Evolutionary conservation across 2,797 vertebrate species (phyloP), one percentile per base, ranked within the genome.

Genomic region (Etheostoma nigrum): DNA sequence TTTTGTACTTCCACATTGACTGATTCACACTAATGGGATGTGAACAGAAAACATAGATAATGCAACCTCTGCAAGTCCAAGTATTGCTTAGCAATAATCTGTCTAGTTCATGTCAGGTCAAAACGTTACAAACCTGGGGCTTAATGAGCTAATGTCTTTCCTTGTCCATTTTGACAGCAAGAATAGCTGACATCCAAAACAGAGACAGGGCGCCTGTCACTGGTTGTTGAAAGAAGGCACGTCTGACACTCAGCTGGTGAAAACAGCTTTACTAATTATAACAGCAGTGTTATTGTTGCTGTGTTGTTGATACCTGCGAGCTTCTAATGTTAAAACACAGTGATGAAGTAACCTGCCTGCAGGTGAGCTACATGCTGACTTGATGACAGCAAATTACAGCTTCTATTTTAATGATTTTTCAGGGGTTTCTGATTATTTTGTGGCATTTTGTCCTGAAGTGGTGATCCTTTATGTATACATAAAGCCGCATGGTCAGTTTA

Each of bases 191-290:
- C 15, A 6, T 48, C 49, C 13, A 27, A 65, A 30, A n/a, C 14
- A 42, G 49, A 48, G 42, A 57, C 21, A 2, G 15, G 19, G 13
- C 5, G 12, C 64, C 30, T 33, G 53, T 52, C 73, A 9, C 49
- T 2, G 12, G 33, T 65, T n/a, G 68, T 25, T 67, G 49, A 44
- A 12, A 71, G 58, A 36, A 55, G 11, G 27, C 61, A 23, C 0
- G 4, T 74, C 62, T 66, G 69, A 76, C 1, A 2, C 62, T 51
- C 52, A 70, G 75, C 79, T 68, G 55, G 65, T 76, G 48, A 62
- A 67, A 21, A 48, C 65, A 53, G 68, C 67, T 60, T 80, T 15
- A 18, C 74, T 83, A 75, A 84, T 84, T 75, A 79, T 67, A 84
- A 30, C 72, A 61, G 40, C 44, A 4, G 72, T 60, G 67, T 36